Conservation (phyloP, 2,888 invertebrate species). For the Tachina fera region DNA sequence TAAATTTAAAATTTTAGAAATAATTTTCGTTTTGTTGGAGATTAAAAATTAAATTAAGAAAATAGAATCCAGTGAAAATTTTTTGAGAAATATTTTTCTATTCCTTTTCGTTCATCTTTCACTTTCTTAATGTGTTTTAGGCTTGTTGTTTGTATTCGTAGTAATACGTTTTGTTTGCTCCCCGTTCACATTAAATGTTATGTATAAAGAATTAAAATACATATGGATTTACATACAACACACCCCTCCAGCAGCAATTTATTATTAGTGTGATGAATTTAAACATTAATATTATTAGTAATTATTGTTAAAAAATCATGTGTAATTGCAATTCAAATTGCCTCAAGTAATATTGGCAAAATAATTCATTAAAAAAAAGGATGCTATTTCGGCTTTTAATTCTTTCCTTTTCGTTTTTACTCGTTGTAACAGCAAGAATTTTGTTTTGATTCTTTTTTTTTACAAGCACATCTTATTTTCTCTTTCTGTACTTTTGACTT, state of each 20-base stretch:
- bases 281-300: neutral
- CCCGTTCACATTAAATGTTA: constrained; percentile 5
- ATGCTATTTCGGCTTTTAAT: constrained; percentile 44
- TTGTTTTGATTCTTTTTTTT: constrained; percentile 69
- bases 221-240: neutral
- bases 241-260: neutral
- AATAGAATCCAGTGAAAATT: constrained; percentile 37
- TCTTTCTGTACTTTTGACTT: constrained; percentile 43
- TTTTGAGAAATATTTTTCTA: constrained; percentile 28
- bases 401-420: constrained; percentile 12
- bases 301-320: neutral
- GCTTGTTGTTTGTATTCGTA: constrained; percentile 61
- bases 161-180: constrained; percentile 45
- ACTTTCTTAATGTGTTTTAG: constrained; percentile 48
- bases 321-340: neutral
- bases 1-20: constrained; percentile 15
- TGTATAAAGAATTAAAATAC: neutral
- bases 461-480: constrained; percentile 57
- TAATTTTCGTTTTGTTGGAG: constrained; percentile 7
- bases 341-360: neutral
- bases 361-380: constrained; percentile 1
- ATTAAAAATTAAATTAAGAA: neutral
- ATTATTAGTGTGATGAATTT: neutral
- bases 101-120: constrained; percentile 25
- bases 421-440: constrained; percentile 59